Evolutionary conservation across 1,140 invertebrate genomes (phyloP), one percentile per base, ranked within the genome.

Genomic region (Lysiphlebus fabarum): DNA sequence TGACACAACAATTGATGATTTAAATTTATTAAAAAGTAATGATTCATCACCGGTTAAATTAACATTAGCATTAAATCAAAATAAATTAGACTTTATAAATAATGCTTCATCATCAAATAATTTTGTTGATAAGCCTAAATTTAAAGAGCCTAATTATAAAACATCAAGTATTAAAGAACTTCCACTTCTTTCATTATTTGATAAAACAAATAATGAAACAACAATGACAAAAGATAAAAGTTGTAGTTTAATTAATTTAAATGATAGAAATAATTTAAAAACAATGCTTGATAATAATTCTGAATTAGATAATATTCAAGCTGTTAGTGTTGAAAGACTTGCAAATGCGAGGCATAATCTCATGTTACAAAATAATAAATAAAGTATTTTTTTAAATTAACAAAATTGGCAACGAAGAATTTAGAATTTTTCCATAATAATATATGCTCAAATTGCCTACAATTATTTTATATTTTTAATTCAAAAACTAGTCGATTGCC

Each of bases 171-270:
- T 67, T n/a, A 71, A 65, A 45, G 73, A 78, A 58, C 62, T 78
- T 45, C 75, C 76, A 45, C 58, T 78, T 12, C 45, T 77, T 7
- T 74, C 75, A 7, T 59, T 78, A 34, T 70, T 77, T 41, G 62
- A 8, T 40, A 7, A 66, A 12, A 57, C 63, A 56, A 51, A 59
- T 34, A 55, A 62, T 6, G 38, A 33, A 9, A 59, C 66, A 1
- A 42, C 54, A 8, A 59, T 63, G 26, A 51, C 67, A 4, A 73
- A 67, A 51, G 65, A 69, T 42, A 72, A 66, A 55, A 76, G 76
- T 53, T 71, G 61, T 40, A 78, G 76, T 43, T 71, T 78, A 74
- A 65, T 75, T 14, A 72, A 76, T 56, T 56, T 77, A 9, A 51
- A 62, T 17, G 67, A 73, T 14, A 75, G 72, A 42, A 63, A 65